Evolutionary conservation across 2,888 invertebrate species (phyloP), one percentile per base, ranked within the genome.

Genomic region (Papilio elwesi): DNA sequence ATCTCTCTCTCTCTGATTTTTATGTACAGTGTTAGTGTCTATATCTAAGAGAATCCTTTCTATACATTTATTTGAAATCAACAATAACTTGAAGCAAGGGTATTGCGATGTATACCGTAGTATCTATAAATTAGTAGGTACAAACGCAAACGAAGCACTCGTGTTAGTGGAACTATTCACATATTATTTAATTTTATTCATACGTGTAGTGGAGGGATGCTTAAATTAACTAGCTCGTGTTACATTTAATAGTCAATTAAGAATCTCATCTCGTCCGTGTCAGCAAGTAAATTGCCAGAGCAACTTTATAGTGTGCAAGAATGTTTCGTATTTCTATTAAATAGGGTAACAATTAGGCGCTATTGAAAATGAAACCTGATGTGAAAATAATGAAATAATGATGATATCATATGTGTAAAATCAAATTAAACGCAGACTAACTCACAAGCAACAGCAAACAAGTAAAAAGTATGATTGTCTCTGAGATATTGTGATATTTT

Each of bases 161-260:
- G 13, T 59, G 59, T 59, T 59, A 43, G 59, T 10, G 15, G 10
- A 59, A 59, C 59, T 59, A 43, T 59, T 59, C 59, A 43, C 38
- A 59, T 43, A 59, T 59, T 59, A 59, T 59, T 59, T 43, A 59
- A 59, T 59, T 59, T 59, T 59, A 59, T 59, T 59, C 59, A 38
- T 43, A 59, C 59, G 43, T 59, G 43, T 12, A 43, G 43, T 43
- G 43, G n/a, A 15, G 59, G 15, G 59, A 59, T 59, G 43, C 43
- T 43, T 43, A 59, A 43, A 59, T 59, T 59, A 66, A 68, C 57
- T 59, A 68, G 47, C 57, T 57, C 68, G 57, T 57, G 68, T 68
- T 57, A 59, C 57, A 68, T 68, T 57, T 57, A 57, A 68, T 68
- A 68, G 68, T 68, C 68, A 68, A 68, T 68, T 68, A 48, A 68